Percentiles rank a stretch among this genome's conserved stretches.
Evolutionary conservation across 2,797 vertebrate species (phyloP).

Genomic region (Chelidonichthys spinosus): DNA sequence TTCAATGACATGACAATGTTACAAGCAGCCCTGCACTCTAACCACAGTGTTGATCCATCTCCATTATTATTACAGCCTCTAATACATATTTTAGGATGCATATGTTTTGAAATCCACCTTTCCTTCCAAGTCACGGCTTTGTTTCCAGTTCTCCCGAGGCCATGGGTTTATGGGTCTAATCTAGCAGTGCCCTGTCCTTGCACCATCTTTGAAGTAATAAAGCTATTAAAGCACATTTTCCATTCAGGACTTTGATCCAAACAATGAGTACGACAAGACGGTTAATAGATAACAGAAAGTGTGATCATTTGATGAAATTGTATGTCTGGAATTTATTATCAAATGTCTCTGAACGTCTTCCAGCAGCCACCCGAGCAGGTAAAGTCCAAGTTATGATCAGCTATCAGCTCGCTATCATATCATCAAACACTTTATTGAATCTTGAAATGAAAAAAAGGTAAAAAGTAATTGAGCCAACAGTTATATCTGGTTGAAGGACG

Average conservation of each 20-base stretch:
- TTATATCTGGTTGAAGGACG: neutral
- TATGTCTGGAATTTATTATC: conserved; percentile 11
- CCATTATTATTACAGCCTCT: neutral
- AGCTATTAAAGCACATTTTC: conserved; percentile 35
- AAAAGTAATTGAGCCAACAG: neutral
- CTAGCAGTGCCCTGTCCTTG: conserved; percentile 25
- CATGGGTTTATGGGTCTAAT: conserved; percentile 43
- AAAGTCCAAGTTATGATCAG: neutral
- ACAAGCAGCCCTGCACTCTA: neutral
- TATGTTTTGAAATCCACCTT: neutral
- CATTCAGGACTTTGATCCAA: conserved; percentile 53
- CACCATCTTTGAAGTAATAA: conserved; percentile 32
- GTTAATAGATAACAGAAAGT: conserved; percentile 26
- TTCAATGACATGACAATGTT: neutral
- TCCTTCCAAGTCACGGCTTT: neutral
- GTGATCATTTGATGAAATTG: neutral
- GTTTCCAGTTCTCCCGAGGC: conserved; percentile 3
- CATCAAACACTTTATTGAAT: conserved; percentile 27
- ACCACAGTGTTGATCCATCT: neutral
- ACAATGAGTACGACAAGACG: conserved; percentile 18
- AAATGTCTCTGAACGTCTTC: neutral
- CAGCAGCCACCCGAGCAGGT: neutral
- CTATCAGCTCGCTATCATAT: neutral
- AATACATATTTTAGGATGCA: neutral
- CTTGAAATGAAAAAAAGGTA: conserved; percentile 17